Percentiles rank a stretch among this genome's conserved stretches.
phyloP scores from a whole-genome alignment of 2,113 vertebrate genomes.

The Neodontobutis hainanensis region DNA sequence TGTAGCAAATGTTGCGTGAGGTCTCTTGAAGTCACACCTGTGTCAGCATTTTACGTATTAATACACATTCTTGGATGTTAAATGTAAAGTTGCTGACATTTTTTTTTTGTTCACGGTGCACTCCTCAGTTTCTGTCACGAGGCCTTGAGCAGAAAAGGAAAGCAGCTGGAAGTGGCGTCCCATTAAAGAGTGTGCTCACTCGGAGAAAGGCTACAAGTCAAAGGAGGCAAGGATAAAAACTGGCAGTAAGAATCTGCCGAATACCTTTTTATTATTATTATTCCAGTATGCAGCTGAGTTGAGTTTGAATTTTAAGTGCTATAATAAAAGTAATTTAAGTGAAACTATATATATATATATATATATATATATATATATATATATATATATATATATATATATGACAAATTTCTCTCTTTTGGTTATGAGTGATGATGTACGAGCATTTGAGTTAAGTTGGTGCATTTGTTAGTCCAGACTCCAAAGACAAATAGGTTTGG shows the following conservation, averaged over 20 bases:
- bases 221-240: background rate
- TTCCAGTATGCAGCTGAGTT: too few species aligned
- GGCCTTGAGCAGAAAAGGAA: constrained; percentile 21
- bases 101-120: constrained; percentile 28
- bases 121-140: constrained; percentile 43
- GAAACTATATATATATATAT: too few species aligned
- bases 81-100: constrained; percentile 52
- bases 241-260: background rate
- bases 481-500: too few species aligned
- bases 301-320: too few species aligned
- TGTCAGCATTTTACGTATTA: constrained; percentile 54
- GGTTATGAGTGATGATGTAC: too few species aligned
- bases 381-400: too few species aligned
- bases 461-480: too few species aligned
- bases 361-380: too few species aligned
- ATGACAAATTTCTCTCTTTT: too few species aligned
- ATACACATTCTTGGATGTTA: constrained; percentile 15
- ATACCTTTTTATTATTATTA: background rate
- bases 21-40: constrained; percentile 49
- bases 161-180: constrained; percentile 37
- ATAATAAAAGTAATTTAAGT: too few species aligned
- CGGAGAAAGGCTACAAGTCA: constrained; percentile 1
- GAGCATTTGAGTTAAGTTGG: too few species aligned
- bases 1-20: constrained; percentile 16
- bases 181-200: constrained; percentile 6